Conservation (phyloP, 2,797 vertebrate genomes). For the Myotis findleyi region DNA sequence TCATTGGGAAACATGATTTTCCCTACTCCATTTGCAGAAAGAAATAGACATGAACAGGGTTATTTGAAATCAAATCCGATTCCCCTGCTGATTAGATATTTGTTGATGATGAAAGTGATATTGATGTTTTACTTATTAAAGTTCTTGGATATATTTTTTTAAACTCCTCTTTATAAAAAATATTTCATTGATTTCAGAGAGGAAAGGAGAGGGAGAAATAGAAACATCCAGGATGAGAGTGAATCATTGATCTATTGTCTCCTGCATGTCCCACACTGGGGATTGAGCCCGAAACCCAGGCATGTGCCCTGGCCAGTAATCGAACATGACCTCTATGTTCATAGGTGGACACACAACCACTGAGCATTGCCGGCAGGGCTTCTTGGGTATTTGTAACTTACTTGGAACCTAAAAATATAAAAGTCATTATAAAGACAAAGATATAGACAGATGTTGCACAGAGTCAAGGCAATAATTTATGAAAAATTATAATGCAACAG, state of each 20-base stretch:
- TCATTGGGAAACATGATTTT: neutral
- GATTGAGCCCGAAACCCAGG: neutral
- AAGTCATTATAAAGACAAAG: neutral
- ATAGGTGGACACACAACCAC: neutral
- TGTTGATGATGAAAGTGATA: neutral
- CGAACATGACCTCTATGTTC: neutral
- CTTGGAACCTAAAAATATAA: neutral
- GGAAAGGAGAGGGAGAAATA: neutral
- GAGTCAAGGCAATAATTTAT: neutral
- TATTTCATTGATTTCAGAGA: neutral
- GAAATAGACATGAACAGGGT: neutral
- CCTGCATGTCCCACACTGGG: neutral
- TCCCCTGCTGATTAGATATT: neutral
- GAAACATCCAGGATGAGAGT: neutral
- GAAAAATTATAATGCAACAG: neutral
- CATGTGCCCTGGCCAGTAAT: neutral
- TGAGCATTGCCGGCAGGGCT: neutral
- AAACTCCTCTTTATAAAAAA: no score
- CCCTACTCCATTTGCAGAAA: neutral
- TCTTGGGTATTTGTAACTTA: neutral
- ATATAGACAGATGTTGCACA: neutral
- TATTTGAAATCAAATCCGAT: neutral
- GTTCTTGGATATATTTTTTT: neutral
- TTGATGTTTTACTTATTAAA: constrained; percentile 13
- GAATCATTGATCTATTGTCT: neutral